Evolutionary conservation across 2,888 invertebrate genomes (phyloP).

Genomic region (Leptarthrus brevirostris): DNA sequence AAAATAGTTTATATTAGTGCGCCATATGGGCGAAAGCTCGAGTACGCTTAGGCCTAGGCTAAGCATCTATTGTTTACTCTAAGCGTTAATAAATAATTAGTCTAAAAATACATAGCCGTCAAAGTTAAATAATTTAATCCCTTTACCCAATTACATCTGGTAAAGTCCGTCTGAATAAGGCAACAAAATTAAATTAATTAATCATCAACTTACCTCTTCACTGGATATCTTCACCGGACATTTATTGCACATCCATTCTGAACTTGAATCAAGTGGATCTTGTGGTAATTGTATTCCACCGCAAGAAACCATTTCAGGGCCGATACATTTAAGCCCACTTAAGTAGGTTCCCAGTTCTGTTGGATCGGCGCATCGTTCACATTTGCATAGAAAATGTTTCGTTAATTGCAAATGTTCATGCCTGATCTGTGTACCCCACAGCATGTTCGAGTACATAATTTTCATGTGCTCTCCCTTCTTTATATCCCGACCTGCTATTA

Average conservation of each 20-base stretch:
- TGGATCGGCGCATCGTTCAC: slow-evolving; percentile 81
- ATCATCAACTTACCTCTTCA: slow-evolving; percentile 75
- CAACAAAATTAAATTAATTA: too few relatives aligned
- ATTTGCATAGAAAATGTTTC: slow-evolving; percentile 82
- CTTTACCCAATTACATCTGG: too few relatives aligned
- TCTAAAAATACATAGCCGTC: too few relatives aligned
- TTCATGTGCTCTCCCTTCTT: slow-evolving; percentile 79
- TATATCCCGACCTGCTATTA: slow-evolving; percentile 76
- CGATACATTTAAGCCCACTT: slow-evolving; percentile 65
- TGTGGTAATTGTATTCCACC: slow-evolving; percentile 78
- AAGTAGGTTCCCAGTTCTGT: slow-evolving; percentile 82
- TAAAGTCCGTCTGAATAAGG: too few relatives aligned
- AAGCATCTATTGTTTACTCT: too few relatives aligned
- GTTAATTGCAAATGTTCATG: slow-evolving; percentile 81
- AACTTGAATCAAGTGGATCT: slow-evolving; percentile 76
- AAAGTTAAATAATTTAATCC: too few relatives aligned
- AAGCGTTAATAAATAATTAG: too few relatives aligned
- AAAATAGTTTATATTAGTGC: too few relatives aligned
- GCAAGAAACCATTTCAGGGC: slow-evolving; percentile 69
- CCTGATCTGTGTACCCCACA: slow-evolving; percentile 87
- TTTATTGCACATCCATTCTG: slow-evolving; percentile 81
- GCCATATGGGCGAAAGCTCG: too few relatives aligned
- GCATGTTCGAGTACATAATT: slow-evolving; percentile 87
- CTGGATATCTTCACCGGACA: slow-evolving; percentile 76
- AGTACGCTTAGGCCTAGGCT: too few relatives aligned